Base-by-base conservation (phyloP, 92 coral and sea anemone genomes). In the Heteractis magnifica region DNA sequence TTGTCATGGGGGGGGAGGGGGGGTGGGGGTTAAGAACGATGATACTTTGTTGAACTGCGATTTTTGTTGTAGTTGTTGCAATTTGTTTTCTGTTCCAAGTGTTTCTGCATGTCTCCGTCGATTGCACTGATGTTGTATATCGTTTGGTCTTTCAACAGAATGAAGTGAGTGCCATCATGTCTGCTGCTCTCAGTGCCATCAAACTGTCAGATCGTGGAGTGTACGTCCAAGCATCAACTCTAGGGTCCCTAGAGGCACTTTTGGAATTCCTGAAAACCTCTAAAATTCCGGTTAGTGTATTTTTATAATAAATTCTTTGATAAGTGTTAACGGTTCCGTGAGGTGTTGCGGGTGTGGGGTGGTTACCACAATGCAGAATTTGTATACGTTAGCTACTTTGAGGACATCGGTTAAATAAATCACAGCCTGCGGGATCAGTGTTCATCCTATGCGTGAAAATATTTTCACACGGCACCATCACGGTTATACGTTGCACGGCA, bases 191-290 rank as follows among this genome's bases (percentile, higher is more conserved):
- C 55, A 93, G 90, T 79, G 90, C 99, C 18, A 94, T 97, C 72
- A 92, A 91, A 87, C 87, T 97, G 84, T 89, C 99, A 13, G 99
- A 94, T 51, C 92, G 98, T 19, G 99, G 99, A n/a, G 99, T 97
- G 50, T 97, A 95, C 77, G 99, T 97, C 13, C 99, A 97, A 60
- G 97, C 99, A 10, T 97, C 99, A 16, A 97, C 99, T 55, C 91
- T 97, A 23, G 99, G 99, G 48, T 97, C 99, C 5, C 85, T 97
- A 1, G 99, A 97, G 72, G 99, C 99, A 51, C 81, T 97, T 72
- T 85, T 97, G 19, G 99, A 97, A 71, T 97, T 97, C 89, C 87
- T 97, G 85, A 95, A 92, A 49, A 91, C 92, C 10, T 94, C 98
- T 2, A 92, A 94, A 88, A 97, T 97, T 76, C 94, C 99, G 90